A percentile compares a stretch with the other conserved stretches of the same genome.
Conservation (phyloP, 2,113 vertebrate species). For the Gasterosteus nipponicus region DNA sequence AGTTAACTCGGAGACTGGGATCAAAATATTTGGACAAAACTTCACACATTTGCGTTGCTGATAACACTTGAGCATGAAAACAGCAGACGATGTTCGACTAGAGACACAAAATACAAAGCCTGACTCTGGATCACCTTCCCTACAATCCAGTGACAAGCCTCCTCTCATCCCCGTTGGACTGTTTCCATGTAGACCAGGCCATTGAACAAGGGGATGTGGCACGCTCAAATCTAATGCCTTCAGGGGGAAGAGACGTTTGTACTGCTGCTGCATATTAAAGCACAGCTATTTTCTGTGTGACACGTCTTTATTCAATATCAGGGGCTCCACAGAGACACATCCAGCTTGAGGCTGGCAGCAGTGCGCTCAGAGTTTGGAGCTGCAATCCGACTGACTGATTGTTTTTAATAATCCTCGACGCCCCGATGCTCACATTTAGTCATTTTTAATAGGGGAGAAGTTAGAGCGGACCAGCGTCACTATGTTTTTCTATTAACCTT, state of each 20-base stretch:
- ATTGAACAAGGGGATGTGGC: slow-evolving; percentile 23
- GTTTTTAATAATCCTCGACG: slow-evolving; percentile 70
- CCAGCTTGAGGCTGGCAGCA: slow-evolving; percentile 58
- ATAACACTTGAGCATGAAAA: neutral
- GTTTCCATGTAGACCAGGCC: slow-evolving; percentile 37
- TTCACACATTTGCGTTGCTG: neutral
- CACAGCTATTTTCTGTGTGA: slow-evolving; percentile 52
- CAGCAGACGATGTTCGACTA: neutral
- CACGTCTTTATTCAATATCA: slow-evolving; percentile 61
- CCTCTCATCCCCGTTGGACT: slow-evolving; percentile 28
- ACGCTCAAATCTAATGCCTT: slow-evolving; percentile 38
- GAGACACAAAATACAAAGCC: neutral
- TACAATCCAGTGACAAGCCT: slow-evolving; percentile 1
- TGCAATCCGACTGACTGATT: slow-evolving; percentile 70
- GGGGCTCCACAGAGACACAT: slow-evolving; percentile 50
- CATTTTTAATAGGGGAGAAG: slow-evolving; percentile 57
- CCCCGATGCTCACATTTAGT: slow-evolving; percentile 47
- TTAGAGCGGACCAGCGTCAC: slow-evolving; percentile 28
- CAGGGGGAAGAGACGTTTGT: slow-evolving; percentile 19
- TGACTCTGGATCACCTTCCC: neutral
- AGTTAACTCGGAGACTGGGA: neutral
- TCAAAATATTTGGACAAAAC: neutral
- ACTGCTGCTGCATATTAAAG: slow-evolving; percentile 46
- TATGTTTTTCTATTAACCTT: slow-evolving; percentile 42
- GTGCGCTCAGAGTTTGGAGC: slow-evolving; percentile 33